These are phyloP conservation scores for Chymomyza fuscimana DNA, from an alignment of 2,888 invertebrate species.

Conservation along the genomic window DNA sequence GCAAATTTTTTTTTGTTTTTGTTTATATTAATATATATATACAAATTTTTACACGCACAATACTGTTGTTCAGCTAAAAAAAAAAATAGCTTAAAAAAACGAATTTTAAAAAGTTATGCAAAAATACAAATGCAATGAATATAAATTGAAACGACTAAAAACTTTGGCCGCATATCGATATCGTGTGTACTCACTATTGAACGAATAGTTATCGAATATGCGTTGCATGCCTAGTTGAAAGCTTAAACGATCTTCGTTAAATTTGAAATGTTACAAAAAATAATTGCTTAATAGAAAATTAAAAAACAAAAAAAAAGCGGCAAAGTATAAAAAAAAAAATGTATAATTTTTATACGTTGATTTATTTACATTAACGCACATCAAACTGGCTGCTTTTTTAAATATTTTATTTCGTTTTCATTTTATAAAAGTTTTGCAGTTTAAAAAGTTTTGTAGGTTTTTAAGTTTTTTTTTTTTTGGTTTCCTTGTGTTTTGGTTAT, in stretches of 20 bases:
- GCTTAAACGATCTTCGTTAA: constrained; percentile 40
- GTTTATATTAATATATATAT: constrained; percentile 35
- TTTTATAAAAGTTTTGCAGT: constrained; percentile 51
- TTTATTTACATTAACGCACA: constrained; percentile 49
- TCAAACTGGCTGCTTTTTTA: constrained; percentile 31
- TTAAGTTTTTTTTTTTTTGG: constrained; percentile 24
- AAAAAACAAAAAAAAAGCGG: background rate
- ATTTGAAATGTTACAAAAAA: constrained; percentile 3
- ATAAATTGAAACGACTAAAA: background rate
- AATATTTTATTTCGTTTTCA: constrained; percentile 36
- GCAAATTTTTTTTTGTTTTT: background rate
- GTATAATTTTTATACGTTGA: constrained; percentile 23
- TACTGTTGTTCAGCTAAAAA: constrained; percentile 36
- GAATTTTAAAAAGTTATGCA: background rate
- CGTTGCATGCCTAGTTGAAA: background rate
- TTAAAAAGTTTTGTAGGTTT: constrained; percentile 22
- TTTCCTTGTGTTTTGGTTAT: constrained; percentile 48
- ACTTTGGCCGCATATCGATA: too few species aligned
- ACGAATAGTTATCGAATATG: too few species aligned
- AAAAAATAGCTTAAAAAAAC: constrained; percentile 29
- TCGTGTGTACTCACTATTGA: too few species aligned
- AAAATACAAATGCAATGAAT: background rate
- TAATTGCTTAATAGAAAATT: background rate
- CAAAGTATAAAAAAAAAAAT: background rate
- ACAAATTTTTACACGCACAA: constrained; percentile 63